A percentile compares a stretch with the other conserved stretches of the same genome.
Conservation (phyloP, 92 coral and sea anemone species). For the Chrysogorgia sp. region DNA sequence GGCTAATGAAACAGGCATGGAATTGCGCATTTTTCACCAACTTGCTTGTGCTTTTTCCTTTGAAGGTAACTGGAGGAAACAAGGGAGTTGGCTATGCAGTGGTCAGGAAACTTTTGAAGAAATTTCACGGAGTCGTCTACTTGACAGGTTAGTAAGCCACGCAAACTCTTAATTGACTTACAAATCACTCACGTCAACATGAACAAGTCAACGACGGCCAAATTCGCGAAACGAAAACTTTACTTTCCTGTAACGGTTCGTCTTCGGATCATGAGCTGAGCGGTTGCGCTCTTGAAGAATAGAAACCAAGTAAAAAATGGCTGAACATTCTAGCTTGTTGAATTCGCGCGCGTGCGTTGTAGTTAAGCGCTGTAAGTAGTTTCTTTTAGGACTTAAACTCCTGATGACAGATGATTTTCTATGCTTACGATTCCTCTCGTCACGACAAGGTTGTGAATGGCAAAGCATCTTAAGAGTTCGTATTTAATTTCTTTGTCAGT, state of each 20-base stretch:
- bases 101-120: constrained; percentile 35
- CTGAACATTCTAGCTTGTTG: no score
- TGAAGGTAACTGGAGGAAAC: constrained; percentile 46
- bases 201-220: no score
- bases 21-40: background rate
- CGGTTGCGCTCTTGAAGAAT: no score
- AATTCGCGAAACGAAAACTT: constrained; percentile 9
- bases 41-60: background rate
- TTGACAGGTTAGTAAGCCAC: constrained; percentile 33
- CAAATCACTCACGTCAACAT: constrained; percentile 42
- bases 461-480: no score
- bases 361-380: background rate
- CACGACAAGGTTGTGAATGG: background rate
- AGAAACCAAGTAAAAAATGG: no score
- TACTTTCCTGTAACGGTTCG: no score
- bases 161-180: constrained; percentile 13
- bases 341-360: no score
- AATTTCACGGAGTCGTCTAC: constrained; percentile 41
- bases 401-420: constrained; percentile 30
- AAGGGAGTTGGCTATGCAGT: constrained; percentile 45
- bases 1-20: no score
- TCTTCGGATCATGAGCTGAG: no score
- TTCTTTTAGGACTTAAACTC: constrained; percentile 11
- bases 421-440: background rate
- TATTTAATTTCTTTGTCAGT: background rate